Base-by-base conservation (phyloP, 2,888 invertebrate species). In the Tethea ocularis region DNA sequence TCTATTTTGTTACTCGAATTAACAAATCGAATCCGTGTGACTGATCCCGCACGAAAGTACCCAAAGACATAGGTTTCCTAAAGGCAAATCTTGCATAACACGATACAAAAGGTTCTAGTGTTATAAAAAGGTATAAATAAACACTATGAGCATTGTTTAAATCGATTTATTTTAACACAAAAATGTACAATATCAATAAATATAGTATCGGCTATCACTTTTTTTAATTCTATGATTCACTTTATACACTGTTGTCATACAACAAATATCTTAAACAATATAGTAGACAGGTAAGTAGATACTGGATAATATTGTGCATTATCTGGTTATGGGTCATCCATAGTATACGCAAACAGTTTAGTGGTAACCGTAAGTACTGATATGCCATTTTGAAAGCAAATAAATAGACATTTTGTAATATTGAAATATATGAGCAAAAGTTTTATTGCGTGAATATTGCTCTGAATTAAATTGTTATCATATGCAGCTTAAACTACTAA, bases 151-250 rank as follows among this genome's bases (percentile, higher is more conserved):
- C 59, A 36, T 41, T 51, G 64, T 77, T 85, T 87, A 80, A 84
- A 79, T 85, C 74, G 78, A 84, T 92, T 92, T 91, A 90, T 91
- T 91, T 79, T 84, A 92, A 92, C 91, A 91, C 90, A 92, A 92
- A 86, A 87, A 91, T 91, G 89, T 91, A 91, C 88, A 91, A 86
- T 91, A 88, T 91, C 88, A 91, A 91, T 91, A 92, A 91, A 92
- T 89, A 91, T 91, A 89, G 46, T 46, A 83, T 91, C 83, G 82
- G 86, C 81, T 89, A 87, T 90, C 89, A 90, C 89, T 84, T 81
- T 76, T 80, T 78, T 86, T 83, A 41, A 84, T 75, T 75, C 77
- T 86, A 84, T 78, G 73, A 79, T 83, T 83, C 75, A 83, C 78
- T 85, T 88, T 88, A 74, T 86, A 88, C 86, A 87, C 75, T 78